Conservation (phyloP, 2,888 invertebrate genomes). For the Desoria tigrina region DNA sequence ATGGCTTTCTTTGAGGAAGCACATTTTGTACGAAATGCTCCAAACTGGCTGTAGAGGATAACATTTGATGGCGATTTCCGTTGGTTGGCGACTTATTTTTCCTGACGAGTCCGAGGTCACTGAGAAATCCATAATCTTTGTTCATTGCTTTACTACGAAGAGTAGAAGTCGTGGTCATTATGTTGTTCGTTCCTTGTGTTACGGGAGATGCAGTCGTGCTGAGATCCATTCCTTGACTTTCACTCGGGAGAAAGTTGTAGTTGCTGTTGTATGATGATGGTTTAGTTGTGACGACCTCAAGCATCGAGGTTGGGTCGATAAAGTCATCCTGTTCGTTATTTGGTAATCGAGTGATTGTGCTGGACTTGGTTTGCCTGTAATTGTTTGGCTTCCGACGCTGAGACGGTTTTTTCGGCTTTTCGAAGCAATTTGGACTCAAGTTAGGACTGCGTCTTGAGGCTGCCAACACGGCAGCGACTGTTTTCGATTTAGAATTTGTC, state of each 20-base stretch:
- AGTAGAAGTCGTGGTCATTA: conserved; percentile 26
- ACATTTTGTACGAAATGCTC: conserved; percentile 44
- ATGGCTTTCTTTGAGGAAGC: conserved; percentile 22
- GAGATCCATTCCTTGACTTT: conserved; percentile 37
- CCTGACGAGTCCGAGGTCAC: conserved; percentile 30
- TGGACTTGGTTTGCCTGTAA: neutral
- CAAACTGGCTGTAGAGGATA: conserved; percentile 31
- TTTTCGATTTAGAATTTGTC: conserved; percentile 47
- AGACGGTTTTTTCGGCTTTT: conserved; percentile 22
- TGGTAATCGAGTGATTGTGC: conserved; percentile 19
- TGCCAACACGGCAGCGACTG: conserved; percentile 51
- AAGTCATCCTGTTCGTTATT: conserved; percentile 42
- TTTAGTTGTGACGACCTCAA: conserved; percentile 43
- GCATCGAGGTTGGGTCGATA: conserved; percentile 49
- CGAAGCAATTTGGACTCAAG: conserved; percentile 7
- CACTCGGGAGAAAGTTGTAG: neutral
- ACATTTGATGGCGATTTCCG: conserved; percentile 7
- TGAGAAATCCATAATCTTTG: conserved; percentile 35
- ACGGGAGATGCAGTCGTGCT: conserved; percentile 26
- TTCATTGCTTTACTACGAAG: conserved; percentile 37
- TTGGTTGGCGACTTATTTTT: conserved; percentile 19
- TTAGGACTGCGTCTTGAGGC: conserved; percentile 41
- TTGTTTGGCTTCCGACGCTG: conserved; percentile 19
- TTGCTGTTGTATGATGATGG: conserved; percentile 27
- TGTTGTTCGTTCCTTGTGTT: neutral